Evolutionary conservation across 1,140 invertebrate species (phyloP).

Genomic region (Drosophila punjabiensis): DNA sequence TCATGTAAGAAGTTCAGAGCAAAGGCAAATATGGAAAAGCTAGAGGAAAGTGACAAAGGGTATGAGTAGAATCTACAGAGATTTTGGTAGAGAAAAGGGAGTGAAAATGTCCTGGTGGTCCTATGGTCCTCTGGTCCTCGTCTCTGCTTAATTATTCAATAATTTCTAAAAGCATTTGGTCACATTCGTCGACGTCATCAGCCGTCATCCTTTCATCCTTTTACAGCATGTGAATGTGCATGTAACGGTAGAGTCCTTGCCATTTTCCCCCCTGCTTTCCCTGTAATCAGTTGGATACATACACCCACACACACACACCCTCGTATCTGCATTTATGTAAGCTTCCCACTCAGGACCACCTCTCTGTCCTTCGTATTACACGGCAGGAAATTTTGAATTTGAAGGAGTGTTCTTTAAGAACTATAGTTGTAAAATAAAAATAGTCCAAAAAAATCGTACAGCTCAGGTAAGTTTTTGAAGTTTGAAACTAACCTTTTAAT

Average conservation of each 20-base stretch:
- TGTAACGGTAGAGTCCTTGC: constrained; percentile 7
- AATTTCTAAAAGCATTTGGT: constrained; percentile 83
- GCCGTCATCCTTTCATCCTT: constrained; percentile 79
- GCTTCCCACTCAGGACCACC: constrained; percentile 11
- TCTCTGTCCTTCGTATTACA: constrained; percentile 3
- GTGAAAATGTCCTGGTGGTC: constrained; percentile 9
- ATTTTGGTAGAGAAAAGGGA: background rate
- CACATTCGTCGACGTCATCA: constrained; percentile 58
- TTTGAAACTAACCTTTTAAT: too few species aligned
- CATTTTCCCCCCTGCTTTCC: constrained; percentile 9
- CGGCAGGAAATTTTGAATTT: background rate
- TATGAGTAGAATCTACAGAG: constrained; percentile 1
- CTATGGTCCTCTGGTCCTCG: constrained; percentile 22
- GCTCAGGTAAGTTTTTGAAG: too few species aligned
- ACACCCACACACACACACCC: constrained; percentile 34
- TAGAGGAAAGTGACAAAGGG: background rate
- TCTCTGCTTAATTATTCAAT: constrained; percentile 78
- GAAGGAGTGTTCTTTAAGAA: too few species aligned
- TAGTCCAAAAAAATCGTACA: too few species aligned
- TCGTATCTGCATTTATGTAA: constrained; percentile 34
- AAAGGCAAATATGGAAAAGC: constrained; percentile 65
- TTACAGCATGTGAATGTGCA: constrained; percentile 40
- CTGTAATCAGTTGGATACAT: constrained; percentile 77
- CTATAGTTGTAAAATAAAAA: background rate
- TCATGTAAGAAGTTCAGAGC: constrained; percentile 79